phyloP scores from a whole-genome alignment of 2,888 invertebrate species.

The Salpingus planirostris region DNA sequence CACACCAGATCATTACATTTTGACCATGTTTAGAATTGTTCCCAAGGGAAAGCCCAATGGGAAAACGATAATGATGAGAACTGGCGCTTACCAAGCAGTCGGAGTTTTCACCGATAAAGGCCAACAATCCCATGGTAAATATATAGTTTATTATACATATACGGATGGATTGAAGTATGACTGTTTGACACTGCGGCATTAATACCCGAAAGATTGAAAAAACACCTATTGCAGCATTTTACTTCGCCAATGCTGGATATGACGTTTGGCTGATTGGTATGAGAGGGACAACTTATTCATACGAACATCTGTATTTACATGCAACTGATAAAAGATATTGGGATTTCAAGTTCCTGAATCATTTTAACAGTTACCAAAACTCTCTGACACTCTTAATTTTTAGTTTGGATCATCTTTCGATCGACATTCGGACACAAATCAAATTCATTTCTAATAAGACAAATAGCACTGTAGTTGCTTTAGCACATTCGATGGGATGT shows the following conservation, averaged over 20 bases:
- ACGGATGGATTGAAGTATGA: too few species aligned
- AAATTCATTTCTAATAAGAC: constrained; percentile 5
- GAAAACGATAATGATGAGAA: too few species aligned
- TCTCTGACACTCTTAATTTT: too few species aligned
- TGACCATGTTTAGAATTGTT: constrained; percentile 8
- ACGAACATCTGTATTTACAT: constrained; percentile 49
- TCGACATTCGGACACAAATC: constrained; percentile 27
- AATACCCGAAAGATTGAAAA: too few species aligned
- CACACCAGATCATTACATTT: constrained; percentile 5
- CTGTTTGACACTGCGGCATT: too few species aligned
- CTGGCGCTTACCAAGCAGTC: too few species aligned
- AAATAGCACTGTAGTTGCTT: constrained; percentile 2
- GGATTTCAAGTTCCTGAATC: constrained; percentile 53
- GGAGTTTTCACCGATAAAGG: too few species aligned
- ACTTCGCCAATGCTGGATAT: constrained; percentile 54
- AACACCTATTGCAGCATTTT: too few species aligned
- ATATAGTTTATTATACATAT: too few species aligned
- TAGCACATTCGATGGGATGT: constrained; percentile 6
- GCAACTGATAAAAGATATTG: constrained; percentile 53
- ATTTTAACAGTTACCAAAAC: too few species aligned
- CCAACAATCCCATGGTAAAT: too few species aligned
- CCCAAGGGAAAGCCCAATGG: constrained; percentile 4
- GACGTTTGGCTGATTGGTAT: constrained; percentile 75
- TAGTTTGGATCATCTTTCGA: too few species aligned
- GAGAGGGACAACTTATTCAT: constrained; percentile 65